These are phyloP conservation scores for Macroramphosus scolopax DNA, from an alignment of 2,797 vertebrate species.

Conservation along the genomic window DNA sequence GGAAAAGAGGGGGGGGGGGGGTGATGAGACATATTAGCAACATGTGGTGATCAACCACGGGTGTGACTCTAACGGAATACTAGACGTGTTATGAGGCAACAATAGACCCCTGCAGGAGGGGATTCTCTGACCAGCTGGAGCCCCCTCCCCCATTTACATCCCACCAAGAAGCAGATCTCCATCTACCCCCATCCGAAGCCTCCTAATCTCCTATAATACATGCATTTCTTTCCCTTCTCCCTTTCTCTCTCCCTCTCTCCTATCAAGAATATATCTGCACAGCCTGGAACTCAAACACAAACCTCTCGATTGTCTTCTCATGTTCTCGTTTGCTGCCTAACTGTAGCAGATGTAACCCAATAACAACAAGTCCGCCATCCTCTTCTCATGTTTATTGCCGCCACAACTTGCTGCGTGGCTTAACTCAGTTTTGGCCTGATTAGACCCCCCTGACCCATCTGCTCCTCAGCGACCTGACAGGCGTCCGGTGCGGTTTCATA, in stretches of 20 bases:
- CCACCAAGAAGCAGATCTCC: constrained; percentile 22
- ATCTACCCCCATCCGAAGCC: neutral
- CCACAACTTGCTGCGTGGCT: constrained; percentile 40
- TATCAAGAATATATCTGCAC: neutral
- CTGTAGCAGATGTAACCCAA: no score
- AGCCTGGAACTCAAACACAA: neutral
- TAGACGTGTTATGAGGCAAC: constrained; percentile 18
- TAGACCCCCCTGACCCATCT: constrained; percentile 59
- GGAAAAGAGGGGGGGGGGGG: no score
- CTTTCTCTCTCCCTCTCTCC: constrained; percentile 6
- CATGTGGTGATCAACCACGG: constrained; percentile 17
- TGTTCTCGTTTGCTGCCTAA: neutral
- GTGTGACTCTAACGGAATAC: constrained; percentile 12
- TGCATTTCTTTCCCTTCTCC: constrained; percentile 5
- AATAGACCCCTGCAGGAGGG: constrained; percentile 46
- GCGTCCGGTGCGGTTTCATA: constrained; percentile 24
- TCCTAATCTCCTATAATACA: constrained; percentile 35
- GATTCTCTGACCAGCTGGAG: constrained; percentile 35
- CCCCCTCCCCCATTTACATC: constrained; percentile 41
- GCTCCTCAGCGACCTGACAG: constrained; percentile 49
- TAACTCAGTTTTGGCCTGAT: constrained; percentile 51
- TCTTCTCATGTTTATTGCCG: constrained; percentile 48
- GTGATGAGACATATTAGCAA: constrained; percentile 27
- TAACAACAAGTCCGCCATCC: constrained; percentile 1
- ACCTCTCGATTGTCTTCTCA: no score